A percentile compares a stretch with the other conserved stretches of the same genome.
Evolutionary conservation across 1,140 invertebrate species (phyloP).

Genomic region (Papilio xuthus): DNA sequence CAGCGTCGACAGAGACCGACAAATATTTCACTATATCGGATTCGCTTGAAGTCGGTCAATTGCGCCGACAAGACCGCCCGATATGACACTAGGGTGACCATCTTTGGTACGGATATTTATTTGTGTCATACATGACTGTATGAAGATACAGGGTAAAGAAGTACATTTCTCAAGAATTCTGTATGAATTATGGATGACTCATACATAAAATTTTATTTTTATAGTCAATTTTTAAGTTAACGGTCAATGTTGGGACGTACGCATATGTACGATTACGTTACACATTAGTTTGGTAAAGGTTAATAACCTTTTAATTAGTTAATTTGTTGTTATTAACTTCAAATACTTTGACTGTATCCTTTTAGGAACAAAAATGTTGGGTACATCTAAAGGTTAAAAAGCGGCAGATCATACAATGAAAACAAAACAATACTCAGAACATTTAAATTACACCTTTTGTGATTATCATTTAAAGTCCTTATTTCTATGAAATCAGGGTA

Average conservation of each 20-base stretch:
- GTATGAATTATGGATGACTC: not conserved
- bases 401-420: slow-evolving; percentile 1
- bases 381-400: not conserved
- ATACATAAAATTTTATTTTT: not conserved
- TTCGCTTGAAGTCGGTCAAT: slow-evolving; percentile 56
- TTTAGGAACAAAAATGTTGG: not conserved
- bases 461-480: not conserved
- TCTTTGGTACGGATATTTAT: not conserved
- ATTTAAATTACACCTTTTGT: slow-evolving; percentile 29
- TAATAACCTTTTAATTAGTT: not conserved
- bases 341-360: not conserved
- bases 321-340: not conserved
- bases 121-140: not conserved
- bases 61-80: slow-evolving; percentile 46
- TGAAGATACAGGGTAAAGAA: not conserved
- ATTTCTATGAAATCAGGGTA: not conserved
- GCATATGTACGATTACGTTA: not conserved
- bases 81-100: slow-evolving; percentile 40
- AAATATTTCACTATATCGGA: slow-evolving; percentile 51
- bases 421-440: not conserved
- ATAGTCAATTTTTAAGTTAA: not conserved
- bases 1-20: slow-evolving; percentile 53
- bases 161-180: not conserved
- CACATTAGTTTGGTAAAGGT: not conserved
- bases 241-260: not conserved